A percentile compares a stretch with the other conserved stretches of the same genome.
Conservation (phyloP, 2,797 vertebrate genomes). For the Carcharodon carcharias region DNA sequence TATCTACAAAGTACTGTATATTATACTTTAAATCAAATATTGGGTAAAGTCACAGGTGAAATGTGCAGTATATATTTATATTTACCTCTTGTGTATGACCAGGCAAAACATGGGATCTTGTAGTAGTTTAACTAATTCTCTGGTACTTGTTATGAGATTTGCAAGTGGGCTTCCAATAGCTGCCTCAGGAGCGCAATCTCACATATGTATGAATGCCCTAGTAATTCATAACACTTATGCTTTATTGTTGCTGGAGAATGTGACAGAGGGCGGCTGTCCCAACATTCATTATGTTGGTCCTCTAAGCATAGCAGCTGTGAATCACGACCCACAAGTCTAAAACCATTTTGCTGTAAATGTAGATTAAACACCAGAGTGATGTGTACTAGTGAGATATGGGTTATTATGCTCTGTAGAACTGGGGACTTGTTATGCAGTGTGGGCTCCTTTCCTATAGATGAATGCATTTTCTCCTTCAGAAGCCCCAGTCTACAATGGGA, state of each 20-base stretch:
- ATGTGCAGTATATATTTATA: not conserved
- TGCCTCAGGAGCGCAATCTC: not conserved
- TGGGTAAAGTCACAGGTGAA: not conserved
- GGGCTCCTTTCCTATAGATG: not conserved
- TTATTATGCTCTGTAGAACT: no score
- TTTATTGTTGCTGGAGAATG: not conserved
- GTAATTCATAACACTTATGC: not conserved
- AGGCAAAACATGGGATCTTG: not conserved
- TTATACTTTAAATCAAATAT: not conserved
- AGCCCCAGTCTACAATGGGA: not conserved
- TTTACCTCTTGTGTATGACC: not conserved
- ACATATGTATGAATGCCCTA: not conserved
- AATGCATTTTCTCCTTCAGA: not conserved
- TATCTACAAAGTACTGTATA: not conserved
- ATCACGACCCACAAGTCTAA: no score
- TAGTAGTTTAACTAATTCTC: not conserved
- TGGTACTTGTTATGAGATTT: not conserved
- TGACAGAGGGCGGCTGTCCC: not conserved
- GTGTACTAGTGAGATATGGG: not conserved
- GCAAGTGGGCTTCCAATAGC: not conserved
- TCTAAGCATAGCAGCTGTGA: no score
- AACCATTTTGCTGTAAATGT: not conserved
- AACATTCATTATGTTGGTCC: not conserved
- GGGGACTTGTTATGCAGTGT: no score
- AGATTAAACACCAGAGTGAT: not conserved